These are phyloP conservation scores for Clinocottus analis DNA, from an alignment of 2,113 vertebrate genomes.

Conservation along the genomic window DNA sequence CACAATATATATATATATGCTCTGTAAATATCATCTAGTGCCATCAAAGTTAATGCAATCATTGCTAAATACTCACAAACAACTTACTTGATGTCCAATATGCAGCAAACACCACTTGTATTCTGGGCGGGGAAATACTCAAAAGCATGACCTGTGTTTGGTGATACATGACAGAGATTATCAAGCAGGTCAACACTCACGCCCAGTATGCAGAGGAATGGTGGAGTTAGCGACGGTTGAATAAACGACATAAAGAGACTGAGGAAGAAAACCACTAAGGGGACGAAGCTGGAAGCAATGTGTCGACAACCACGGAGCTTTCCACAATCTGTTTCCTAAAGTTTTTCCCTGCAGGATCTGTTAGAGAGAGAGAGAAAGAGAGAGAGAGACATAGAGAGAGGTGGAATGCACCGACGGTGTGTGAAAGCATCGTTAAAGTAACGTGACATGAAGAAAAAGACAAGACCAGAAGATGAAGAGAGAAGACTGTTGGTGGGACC, in stretches of 20 bases:
- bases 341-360: conserved; percentile 57
- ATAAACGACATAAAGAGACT: conserved; percentile 47
- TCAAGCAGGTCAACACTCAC: conserved; percentile 20
- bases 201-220: conserved; percentile 22
- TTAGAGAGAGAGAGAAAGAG: conserved; percentile 6
- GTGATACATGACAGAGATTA: conserved; percentile 16
- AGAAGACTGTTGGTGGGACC: conserved; percentile 27
- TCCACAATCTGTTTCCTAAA: conserved; percentile 36
- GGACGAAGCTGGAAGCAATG: conserved; percentile 30
- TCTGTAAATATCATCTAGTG: not conserved
- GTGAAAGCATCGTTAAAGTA: conserved; percentile 32
- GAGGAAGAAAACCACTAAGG: conserved; percentile 30
- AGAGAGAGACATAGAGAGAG: conserved; percentile 8
- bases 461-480: conserved; percentile 23
- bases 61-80: not conserved
- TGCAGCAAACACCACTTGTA: conserved; percentile 48
- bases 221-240: conserved; percentile 38
- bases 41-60: conserved; percentile 63
- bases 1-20: not conserved
- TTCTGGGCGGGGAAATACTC: conserved; percentile 17
- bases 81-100: not conserved
- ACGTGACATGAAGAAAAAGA: conserved; percentile 44
- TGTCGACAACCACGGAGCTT: conserved; percentile 26
- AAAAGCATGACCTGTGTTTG: conserved; percentile 2
- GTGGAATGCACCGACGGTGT: conserved; percentile 46